Base-by-base conservation (phyloP, 2,113 vertebrate genomes). In the Labeo rohita region DNA sequence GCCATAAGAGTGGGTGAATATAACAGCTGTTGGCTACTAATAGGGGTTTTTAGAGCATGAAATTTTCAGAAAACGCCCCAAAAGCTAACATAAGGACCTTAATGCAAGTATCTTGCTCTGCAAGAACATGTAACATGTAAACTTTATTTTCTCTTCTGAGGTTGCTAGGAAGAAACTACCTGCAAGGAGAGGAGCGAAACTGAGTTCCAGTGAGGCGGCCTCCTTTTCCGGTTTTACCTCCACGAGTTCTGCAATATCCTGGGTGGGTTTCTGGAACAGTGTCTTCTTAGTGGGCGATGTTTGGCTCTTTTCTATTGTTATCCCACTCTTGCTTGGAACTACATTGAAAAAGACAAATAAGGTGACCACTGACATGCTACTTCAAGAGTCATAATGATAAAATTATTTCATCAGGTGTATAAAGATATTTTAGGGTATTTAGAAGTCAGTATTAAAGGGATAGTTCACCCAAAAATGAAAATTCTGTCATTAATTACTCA, bases 171-270 rank as follows among this genome's bases (percentile, higher is more conserved):
- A 39, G 11, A 73, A n/a, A 49, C 7, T 83, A 97, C 96, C 96
- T 87, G 95, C 92, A 1, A 96, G 90, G 11, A 97, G 93, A 2
- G 89, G 74, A 87, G 92, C 87, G 1, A 92, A 21, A 0, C 65
- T 86, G 23, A 96, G 83, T 43, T 95, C 91, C 54, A 93, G 68
- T 0, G 86, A 92, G 39, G 92, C 91, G 54, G 70, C 1, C 0
- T 87, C 84, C 0, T 50, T 73, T 43, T 79, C 91, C 78, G 47
- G 79, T 0, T 72, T 18, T 0, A 76, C 0, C 0, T 88, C 28
- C 12, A 34, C 34, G 39, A 80, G 21, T 39, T 73, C 84, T n/a
- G 23, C 12, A 0, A 4, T 75, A 7, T 86, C 82, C 11, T 12
- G 70, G 47, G 50, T 8, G 13, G 12, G 5, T 80, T 85, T 88